Percentiles rank a stretch among this genome's conserved stretches.
Conservation (phyloP, 2,113 vertebrate genomes). For the Pyxicephalus adspersus region DNA sequence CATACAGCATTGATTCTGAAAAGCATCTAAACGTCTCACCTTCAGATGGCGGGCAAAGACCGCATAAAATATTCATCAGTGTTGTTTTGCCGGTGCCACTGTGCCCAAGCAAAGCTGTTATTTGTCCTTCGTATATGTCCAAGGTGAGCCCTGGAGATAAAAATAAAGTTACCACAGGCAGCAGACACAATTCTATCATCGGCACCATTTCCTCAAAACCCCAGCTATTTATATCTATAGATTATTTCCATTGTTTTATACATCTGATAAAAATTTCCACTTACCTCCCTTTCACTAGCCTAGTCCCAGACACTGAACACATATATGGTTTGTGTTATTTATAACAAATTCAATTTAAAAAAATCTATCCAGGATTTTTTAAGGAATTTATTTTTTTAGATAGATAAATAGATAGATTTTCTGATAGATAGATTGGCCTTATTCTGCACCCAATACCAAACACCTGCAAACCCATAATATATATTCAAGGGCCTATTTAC, state of each 20-base stretch:
- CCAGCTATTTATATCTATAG: neutral
- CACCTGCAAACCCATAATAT: too few species aligned
- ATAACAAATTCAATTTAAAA: too few species aligned
- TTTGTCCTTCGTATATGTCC: slow-evolving; percentile 96
- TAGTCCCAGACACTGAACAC: too few species aligned
- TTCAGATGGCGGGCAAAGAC: slow-evolving; percentile 83
- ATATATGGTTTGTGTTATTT: too few species aligned
- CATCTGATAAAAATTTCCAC: too few species aligned
- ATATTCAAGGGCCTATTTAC: too few species aligned
- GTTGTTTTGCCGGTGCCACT: slow-evolving; percentile 95
- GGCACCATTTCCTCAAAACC: neutral
- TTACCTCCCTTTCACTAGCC: too few species aligned
- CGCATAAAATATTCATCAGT: slow-evolving; percentile 94
- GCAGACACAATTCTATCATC: neutral
- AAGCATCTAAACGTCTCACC: slow-evolving; percentile 69
- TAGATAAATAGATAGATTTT: too few species aligned
- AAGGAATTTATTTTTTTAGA: too few species aligned
- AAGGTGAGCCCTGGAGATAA: slow-evolving; percentile 84
- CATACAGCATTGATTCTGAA: slow-evolving; percentile 10
- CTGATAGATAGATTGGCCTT: too few species aligned
- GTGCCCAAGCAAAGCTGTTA: slow-evolving; percentile 94
- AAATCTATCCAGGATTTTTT: too few species aligned
- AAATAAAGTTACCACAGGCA: neutral
- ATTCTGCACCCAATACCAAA: too few species aligned
- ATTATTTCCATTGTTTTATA: neutral